Percentiles rank a stretch among this genome's conserved stretches.
Evolutionary conservation across 2,113 vertebrate genomes (phyloP).

Genomic region (Chaenocephalus aceratus): DNA sequence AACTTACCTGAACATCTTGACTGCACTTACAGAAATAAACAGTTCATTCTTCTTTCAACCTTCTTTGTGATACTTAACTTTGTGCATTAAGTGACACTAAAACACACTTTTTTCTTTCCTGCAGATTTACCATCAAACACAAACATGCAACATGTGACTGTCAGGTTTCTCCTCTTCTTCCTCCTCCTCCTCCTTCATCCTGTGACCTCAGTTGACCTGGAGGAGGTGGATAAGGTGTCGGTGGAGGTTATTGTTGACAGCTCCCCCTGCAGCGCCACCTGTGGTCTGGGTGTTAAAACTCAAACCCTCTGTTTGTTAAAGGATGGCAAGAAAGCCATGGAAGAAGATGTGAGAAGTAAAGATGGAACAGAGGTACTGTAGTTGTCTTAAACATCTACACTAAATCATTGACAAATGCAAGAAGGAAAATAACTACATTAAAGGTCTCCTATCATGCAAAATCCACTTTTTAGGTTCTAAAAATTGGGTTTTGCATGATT

Average conservation of each 20-base stretch:
- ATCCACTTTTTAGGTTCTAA: no score
- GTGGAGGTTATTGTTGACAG: slow-evolving; percentile 64
- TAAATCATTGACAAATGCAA: not conserved
- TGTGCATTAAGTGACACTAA: not conserved
- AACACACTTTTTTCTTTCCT: not conserved
- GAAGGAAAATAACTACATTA: no score
- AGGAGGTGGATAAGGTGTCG: slow-evolving; percentile 43
- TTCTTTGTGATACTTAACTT: not conserved
- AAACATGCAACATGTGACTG: slow-evolving; percentile 6
- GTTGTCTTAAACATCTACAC: not conserved
- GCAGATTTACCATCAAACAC: slow-evolving; percentile 1
- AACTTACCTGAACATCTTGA: not conserved
- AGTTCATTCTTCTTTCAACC: not conserved
- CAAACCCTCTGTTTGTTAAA: slow-evolving; percentile 82
- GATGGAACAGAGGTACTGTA: slow-evolving; percentile 7
- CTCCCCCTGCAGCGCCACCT: slow-evolving; percentile 89
- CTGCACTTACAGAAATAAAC: not conserved
- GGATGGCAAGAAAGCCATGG: slow-evolving; percentile 46
- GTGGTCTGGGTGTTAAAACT: slow-evolving; percentile 87
- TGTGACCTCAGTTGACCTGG: not conserved
- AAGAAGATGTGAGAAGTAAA: not conserved
- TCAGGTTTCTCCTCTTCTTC: not conserved
- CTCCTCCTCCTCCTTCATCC: slow-evolving; percentile 4
- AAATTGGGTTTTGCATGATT: no score
- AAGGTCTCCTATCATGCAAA: no score